phyloP scores from a whole-genome alignment of 2,797 vertebrate species.

The Cuniculus paca region DNA sequence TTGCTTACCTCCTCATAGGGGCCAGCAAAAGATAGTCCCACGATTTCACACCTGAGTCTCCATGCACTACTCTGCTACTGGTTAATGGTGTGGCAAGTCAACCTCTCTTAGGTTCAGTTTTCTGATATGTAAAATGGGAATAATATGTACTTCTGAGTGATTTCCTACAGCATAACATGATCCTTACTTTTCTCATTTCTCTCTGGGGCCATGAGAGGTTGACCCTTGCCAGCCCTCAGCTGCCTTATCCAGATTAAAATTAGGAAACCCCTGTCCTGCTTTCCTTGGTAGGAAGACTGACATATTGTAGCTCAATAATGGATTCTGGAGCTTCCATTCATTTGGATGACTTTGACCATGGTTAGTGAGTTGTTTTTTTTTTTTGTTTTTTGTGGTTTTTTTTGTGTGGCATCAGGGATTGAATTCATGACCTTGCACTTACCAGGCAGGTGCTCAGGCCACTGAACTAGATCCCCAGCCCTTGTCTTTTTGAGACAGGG shows the following conservation, averaged over 20 bases:
- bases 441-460: too few species aligned
- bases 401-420: too few species aligned
- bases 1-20: neutral
- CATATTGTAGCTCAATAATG: neutral
- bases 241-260: neutral
- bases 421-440: too few species aligned
- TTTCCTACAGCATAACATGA: neutral
- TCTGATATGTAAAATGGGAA: slow-evolving; percentile 35
- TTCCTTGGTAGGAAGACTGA: neutral
- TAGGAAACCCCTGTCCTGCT: slow-evolving; percentile 3
- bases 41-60: neutral
- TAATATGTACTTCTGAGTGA: neutral
- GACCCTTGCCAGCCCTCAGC: neutral
- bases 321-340: neutral
- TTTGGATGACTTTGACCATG: neutral
- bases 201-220: neutral
- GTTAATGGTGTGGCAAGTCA: neutral
- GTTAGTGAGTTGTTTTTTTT: too few species aligned
- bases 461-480: too few species aligned
- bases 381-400: too few species aligned
- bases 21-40: neutral
- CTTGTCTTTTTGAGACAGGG: too few species aligned
- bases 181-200: slow-evolving; percentile 37
- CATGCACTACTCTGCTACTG: neutral
- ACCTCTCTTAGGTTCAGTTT: slow-evolving; percentile 23